Evolutionary conservation across 2,888 invertebrate genomes (phyloP), one percentile per base, ranked within the genome.

Genomic region (Erannis defoliaria): DNA sequence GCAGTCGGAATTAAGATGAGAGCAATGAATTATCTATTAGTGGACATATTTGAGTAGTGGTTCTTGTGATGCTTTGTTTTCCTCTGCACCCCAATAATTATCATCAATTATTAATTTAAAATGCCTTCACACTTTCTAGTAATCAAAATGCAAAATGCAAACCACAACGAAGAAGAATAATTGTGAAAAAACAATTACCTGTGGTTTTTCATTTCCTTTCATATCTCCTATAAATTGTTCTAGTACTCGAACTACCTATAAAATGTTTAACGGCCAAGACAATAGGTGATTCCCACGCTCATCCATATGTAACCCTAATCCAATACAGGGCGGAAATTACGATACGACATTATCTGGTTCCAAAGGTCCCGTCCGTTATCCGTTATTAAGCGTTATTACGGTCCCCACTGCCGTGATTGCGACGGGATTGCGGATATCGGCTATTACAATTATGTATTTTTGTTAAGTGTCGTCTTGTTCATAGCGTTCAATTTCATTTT

Each of bases 351-450:
- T 77, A 82, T 83, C 81, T 78, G 68, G 68, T 59, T 57, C 56
- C 64, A 67, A 74, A 70, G 77, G 72, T 74, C 74, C 79, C 82
- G 80, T 85, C 79, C 72, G 82, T 84, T 87, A 84, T 79, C 77
- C 77, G 75, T 80, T 81, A 84, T 73, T 72, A 80, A 80, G 78
- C 80, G 79, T 78, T 71, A 73, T 50, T 50, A 50, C 37, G 50
- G 50, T 50, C 50, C 73, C 68, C 64, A 66, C 64, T 65, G 67
- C 55, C 66, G 62, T 70, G 71, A 71, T 71, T 67, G 62, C 66
- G 59, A 68, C 66, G 67, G 60, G 67, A 67, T 73, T 68, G 46
- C 55, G 55, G 58, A 66, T 71, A 71, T 71, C 48, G 67, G 60
- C 62, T 61, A 67, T 70, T 57, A 65, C 65, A 66, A 69, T 69